Conservation (phyloP, 2,797 vertebrate genomes). For the Leptatherina wallacei region DNA sequence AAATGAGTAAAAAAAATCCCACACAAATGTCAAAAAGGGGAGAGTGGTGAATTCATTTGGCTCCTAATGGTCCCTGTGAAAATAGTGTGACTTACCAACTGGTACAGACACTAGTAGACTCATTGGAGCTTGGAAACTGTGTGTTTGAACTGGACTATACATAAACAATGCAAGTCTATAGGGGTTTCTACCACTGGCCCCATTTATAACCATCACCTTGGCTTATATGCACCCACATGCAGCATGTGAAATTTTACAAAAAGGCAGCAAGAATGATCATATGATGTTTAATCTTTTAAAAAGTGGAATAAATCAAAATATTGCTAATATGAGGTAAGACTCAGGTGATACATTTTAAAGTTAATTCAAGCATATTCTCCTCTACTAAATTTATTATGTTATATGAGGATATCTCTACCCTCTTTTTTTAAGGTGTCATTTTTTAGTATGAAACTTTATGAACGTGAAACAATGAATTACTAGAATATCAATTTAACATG, state of each 20-base stretch:
- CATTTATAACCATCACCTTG: constrained; percentile 43
- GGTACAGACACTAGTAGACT: constrained; percentile 36
- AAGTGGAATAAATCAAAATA: neutral
- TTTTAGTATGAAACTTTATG: neutral
- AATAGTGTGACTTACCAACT: constrained; percentile 43
- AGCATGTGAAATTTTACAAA: constrained; percentile 15
- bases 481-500: neutral
- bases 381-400: neutral
- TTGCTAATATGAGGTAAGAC: neutral
- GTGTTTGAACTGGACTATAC: constrained; percentile 55
- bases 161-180: constrained; percentile 57
- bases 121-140: constrained; percentile 52
- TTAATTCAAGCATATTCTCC: neutral
- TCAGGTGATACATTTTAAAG: neutral
- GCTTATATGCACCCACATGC: neutral
- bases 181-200: constrained; percentile 33
- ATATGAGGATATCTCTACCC: neutral
- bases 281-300: neutral
- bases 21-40: constrained; percentile 37
- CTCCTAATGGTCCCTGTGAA: constrained; percentile 41
- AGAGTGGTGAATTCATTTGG: constrained; percentile 25
- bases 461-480: neutral
- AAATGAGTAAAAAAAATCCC: constrained; percentile 62
- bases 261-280: neutral
- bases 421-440: no score